phyloP scores from a whole-genome alignment of 2,113 vertebrate genomes.

The Melanerpes aurifrons region DNA sequence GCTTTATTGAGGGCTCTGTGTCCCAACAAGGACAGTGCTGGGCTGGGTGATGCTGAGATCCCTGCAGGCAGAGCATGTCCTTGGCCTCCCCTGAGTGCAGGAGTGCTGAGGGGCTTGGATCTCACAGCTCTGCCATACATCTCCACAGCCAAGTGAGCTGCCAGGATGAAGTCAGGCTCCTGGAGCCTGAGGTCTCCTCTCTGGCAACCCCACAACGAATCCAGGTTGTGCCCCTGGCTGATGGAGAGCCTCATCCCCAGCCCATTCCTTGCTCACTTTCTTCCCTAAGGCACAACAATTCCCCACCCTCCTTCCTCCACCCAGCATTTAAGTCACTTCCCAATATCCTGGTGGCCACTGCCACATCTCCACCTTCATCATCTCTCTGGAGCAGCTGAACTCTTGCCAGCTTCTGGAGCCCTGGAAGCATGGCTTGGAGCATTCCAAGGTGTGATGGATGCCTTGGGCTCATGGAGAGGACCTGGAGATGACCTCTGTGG shows the following conservation, averaged over 20 bases:
- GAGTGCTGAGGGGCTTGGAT: neutral
- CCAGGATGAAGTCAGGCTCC: neutral
- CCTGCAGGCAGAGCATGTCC: neutral
- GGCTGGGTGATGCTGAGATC: neutral
- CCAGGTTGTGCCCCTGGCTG: neutral
- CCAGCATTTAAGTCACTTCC: neutral
- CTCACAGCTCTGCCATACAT: neutral
- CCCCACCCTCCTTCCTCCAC: neutral
- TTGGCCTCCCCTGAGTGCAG: accelerated
- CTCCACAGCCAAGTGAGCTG: neutral
- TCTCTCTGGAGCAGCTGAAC: neutral
- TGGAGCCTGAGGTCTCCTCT: neutral
- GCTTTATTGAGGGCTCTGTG: neutral
- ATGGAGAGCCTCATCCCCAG: neutral
- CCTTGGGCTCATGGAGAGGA: neutral
- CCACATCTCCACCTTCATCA: neutral
- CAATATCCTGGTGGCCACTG: neutral
- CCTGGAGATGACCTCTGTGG: neutral
- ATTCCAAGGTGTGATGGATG: neutral
- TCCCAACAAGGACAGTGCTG: too few species aligned
- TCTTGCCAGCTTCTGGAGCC: neutral
- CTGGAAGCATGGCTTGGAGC: neutral
- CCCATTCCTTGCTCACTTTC: neutral
- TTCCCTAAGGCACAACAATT: neutral
- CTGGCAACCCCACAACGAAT: neutral